Base-by-base conservation (phyloP, 92 coral and sea anemone species). In the Actinostola sp. region DNA sequence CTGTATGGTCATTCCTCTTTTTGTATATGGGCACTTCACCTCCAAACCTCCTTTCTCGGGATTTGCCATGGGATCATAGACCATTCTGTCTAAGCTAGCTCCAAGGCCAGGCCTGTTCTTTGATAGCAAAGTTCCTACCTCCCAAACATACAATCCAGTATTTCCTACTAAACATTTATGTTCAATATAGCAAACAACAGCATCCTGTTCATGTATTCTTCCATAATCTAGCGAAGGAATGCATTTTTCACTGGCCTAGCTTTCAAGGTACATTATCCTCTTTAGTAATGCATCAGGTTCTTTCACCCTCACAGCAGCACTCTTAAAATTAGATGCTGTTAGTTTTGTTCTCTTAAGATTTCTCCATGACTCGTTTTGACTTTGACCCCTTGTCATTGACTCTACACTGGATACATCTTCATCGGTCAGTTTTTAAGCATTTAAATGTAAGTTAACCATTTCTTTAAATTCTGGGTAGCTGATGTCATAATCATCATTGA, bases 21-120 rank as follows among this genome's bases (percentile, higher is more conserved):
- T 85, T 36, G 69, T 67, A 42, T 50, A 85, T 19, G 86, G 82
- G 75, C 86, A 85, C 51, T 85, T 85, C 20, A 75, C 61, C 67
- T 85, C 90, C 21, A 85, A 75, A 1, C 90, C 90, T 43, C 90
- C 86, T 43, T 59, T 28, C 45, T 61, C 62, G 33, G 33, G 36
- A 17, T 70, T 60, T n/a, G 26, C 0, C 3, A 76, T 0, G 1
- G 82, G 87, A 51, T 82, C 87, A 68, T 23, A 75, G 27, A 83
- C 88, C 79, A 69, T 61, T 65, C 83, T 14, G 48, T 82, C 82
- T 26, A 75, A 51, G 27, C 82, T 82, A 5, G 80, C 84, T 27
- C 89, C 79, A 43, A 4, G 31, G 0, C 84, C 89, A 38, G 84
- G 89, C 51, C 70, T 53, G 8, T 52, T 45, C 42, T 70, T 70